phyloP scores from a whole-genome alignment of 2,888 invertebrate species.

The Parelbella ahira region DNA sequence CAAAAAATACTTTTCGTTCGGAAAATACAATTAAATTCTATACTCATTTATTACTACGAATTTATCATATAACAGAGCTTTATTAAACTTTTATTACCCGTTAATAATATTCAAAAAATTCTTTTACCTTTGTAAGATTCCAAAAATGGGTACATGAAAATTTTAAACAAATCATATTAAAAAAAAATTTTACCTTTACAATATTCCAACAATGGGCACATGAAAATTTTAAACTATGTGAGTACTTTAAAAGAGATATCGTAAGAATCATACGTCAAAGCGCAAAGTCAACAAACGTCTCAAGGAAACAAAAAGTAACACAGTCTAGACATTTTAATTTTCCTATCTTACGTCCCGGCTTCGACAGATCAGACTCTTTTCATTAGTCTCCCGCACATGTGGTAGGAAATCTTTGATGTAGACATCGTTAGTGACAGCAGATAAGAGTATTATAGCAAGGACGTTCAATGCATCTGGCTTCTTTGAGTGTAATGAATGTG shows the following conservation, averaged over 20 bases:
- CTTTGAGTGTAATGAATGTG: conserved; percentile 22
- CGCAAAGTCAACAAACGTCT: conserved; percentile 37
- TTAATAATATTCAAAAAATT: too few species aligned
- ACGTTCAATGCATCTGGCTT: conserved; percentile 21
- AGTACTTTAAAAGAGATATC: too few species aligned
- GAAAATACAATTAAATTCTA: neutral
- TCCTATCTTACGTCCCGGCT: conserved; percentile 66
- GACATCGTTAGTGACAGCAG: conserved; percentile 61
- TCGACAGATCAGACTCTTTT: conserved; percentile 68
- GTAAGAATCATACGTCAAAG: conserved; percentile 24
- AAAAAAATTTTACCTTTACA: too few species aligned
- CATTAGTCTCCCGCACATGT: conserved; percentile 66
- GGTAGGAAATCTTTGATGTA: conserved; percentile 66
- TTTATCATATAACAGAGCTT: conserved; percentile 21
- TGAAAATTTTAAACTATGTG: too few species aligned
- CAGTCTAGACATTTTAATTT: conserved; percentile 79
- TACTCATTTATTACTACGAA: conserved; percentile 1
- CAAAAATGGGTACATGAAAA: too few species aligned
- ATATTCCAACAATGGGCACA: too few species aligned
- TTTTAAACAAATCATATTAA: too few species aligned
- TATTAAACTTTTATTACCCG: conserved; percentile 4
- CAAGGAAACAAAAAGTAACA: conserved; percentile 57
- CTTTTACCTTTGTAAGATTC: too few species aligned
- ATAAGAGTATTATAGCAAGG: conserved; percentile 52
- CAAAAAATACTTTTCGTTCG: conserved; percentile 8